These are phyloP conservation scores for Pseudopleuronectes americanus DNA, from an alignment of 2,797 vertebrate species.

Conservation along the genomic window DNA sequence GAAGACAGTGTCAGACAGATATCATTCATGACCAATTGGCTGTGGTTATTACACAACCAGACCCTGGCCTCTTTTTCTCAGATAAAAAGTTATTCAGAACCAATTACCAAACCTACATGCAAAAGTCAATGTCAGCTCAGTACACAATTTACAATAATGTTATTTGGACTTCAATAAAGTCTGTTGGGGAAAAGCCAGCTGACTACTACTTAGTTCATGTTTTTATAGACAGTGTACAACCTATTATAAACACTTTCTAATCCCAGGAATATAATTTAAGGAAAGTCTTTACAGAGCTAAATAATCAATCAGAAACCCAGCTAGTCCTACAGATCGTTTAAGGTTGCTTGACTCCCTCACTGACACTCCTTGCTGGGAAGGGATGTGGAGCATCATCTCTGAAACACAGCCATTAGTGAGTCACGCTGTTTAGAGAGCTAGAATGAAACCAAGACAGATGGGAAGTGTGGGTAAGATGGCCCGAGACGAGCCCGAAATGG, in stretches of 20 bases:
- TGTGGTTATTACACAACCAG: too few species aligned
- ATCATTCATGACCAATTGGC: too few species aligned
- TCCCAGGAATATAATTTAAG: neutral
- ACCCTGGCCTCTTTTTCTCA: too few species aligned
- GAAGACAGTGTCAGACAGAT: too few species aligned
- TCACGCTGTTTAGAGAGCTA: constrained; percentile 1
- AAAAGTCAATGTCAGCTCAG: too few species aligned
- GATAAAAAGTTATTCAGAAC: too few species aligned
- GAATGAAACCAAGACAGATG: constrained; percentile 39
- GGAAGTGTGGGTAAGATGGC: constrained; percentile 3
- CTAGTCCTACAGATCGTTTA: neutral
- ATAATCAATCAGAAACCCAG: neutral
- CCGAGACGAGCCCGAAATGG: neutral
- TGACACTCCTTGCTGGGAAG: neutral
- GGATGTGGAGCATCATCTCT: constrained; percentile 2
- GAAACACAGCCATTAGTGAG: constrained; percentile 24
- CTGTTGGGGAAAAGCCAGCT: too few species aligned
- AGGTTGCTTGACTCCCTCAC: constrained; percentile 6
- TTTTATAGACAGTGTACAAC: neutral
- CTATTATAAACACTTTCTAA: too few species aligned
- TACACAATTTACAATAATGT: too few species aligned
- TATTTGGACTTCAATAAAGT: too few species aligned
- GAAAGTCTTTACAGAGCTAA: neutral
- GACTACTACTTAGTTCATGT: too few species aligned
- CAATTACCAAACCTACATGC: too few species aligned